Percentiles rank a stretch among this genome's conserved stretches.
Evolutionary conservation across 2,888 invertebrate genomes (phyloP).

Genomic region (Thecophora atra): DNA sequence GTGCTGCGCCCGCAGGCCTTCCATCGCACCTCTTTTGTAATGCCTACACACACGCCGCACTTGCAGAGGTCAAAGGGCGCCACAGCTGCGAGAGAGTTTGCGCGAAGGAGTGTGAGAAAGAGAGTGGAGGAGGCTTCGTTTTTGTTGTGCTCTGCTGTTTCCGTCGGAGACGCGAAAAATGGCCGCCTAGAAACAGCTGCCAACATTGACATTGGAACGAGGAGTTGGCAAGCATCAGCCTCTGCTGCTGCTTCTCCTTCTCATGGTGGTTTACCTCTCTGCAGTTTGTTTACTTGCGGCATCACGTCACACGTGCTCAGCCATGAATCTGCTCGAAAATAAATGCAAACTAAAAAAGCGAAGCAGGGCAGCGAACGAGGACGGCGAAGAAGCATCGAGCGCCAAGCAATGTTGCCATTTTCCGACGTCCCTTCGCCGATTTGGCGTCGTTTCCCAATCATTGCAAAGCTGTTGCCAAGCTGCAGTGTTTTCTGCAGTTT

Average conservation of each 20-base stretch:
- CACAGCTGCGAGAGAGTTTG: background rate
- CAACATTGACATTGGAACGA: conserved; percentile 26
- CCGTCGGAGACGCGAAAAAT: conserved; percentile 53
- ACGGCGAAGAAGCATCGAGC: background rate
- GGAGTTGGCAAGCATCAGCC: conserved; percentile 4
- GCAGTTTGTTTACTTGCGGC: conserved; percentile 6
- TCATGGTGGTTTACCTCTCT: conserved; percentile 7
- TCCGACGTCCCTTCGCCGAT: conserved; percentile 1
- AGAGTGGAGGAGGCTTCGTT: background rate
- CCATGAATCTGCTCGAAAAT: background rate
- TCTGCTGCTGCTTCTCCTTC: conserved; percentile 32
- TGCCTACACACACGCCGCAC: background rate
- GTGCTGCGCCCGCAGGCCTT: background rate
- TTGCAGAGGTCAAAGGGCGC: background rate
- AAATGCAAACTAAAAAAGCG: conserved; percentile 2
- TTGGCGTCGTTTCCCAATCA: conserved; percentile 15
- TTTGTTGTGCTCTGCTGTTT: conserved; percentile 32
- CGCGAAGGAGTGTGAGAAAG: background rate
- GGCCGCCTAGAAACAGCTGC: conserved; percentile 61
- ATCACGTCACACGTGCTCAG: conserved; percentile 22
- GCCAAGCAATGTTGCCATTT: conserved; percentile 23
- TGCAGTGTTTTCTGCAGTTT: background rate
- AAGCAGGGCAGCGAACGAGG: background rate
- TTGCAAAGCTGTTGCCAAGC: conserved; percentile 25
- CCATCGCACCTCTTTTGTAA: conserved; percentile 6